Conservation (phyloP, 1,140 invertebrate species). For the Vanessa tameamea region DNA sequence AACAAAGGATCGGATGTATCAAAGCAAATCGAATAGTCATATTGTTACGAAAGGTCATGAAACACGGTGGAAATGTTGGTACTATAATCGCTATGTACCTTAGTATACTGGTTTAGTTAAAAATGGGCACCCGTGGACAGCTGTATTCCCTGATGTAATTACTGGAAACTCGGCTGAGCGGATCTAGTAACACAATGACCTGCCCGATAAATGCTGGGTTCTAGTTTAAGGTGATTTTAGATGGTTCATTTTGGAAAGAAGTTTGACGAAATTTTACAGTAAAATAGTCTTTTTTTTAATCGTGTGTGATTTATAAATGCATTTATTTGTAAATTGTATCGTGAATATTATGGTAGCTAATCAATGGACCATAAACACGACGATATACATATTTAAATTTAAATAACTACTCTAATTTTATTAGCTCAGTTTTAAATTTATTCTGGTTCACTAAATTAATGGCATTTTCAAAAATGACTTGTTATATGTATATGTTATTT, state of each 20-base stretch:
- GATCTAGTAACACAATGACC: slow-evolving; percentile 68
- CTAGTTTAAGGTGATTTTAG: slow-evolving; percentile 27
- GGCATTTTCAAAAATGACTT: too few species aligned
- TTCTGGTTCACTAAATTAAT: too few species aligned
- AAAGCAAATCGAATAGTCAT: slow-evolving; percentile 5
- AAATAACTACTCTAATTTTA: too few species aligned
- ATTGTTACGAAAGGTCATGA: slow-evolving; percentile 10
- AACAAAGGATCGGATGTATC: slow-evolving; percentile 14
- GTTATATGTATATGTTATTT: too few species aligned
- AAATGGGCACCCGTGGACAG: slow-evolving; percentile 38
- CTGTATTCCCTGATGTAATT: slow-evolving; percentile 76
- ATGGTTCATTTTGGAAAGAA: slow-evolving; percentile 2
- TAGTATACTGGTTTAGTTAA: slow-evolving; percentile 23
- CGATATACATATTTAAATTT: too few species aligned
- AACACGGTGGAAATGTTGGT: slow-evolving; percentile 25
- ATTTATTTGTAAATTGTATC: too few species aligned
- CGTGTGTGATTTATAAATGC: too few species aligned
- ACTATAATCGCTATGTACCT: slow-evolving; percentile 24
- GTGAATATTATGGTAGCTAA: too few species aligned
- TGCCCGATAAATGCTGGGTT: slow-evolving; percentile 39
- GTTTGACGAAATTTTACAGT: background rate
- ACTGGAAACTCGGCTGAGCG: slow-evolving; percentile 60
- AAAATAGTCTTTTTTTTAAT: too few species aligned
- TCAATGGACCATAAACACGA: too few species aligned
- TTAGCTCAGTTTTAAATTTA: too few species aligned